Base-by-base conservation (phyloP, 2,888 invertebrate species). In the Chrysotoxum bicinctum region DNA sequence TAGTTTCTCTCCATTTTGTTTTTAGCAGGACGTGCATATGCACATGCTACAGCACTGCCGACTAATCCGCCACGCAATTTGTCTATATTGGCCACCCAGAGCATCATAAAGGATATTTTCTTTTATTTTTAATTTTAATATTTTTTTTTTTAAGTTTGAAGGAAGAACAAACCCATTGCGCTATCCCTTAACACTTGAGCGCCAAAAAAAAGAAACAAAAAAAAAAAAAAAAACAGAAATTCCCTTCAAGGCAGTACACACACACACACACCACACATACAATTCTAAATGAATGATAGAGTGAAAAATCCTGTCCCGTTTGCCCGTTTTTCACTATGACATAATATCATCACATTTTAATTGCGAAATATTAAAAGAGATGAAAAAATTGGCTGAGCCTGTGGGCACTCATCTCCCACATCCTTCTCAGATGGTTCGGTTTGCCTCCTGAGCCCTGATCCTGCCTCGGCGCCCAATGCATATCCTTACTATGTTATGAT, bases 271-370 rank as follows among this genome's bases (percentile, higher is more conserved):
- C 48, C 45, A 21, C 30, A 32, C 37, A 37, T 62, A 60, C 40
- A 56, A 72, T 72, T 62, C 66, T 54, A 52, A 85, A 85, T 85
- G 84, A 85, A 85, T 80, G 85, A 85, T 85, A 81, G 81, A 85
- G 81, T 81, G 85, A 81, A 85, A 85, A 85, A 85, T 85, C 76
- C 81, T 75, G 76, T 85, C 85, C 85, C 85, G 85, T 81, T 81
- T 85, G 85, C 80, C 85, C 81, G 76, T 81, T 85, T 85, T 85
- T 77, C 85, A 76, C 85, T 86, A 78, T 86, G 86, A 86, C 86
- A 86, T 86, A 86, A 86, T 86, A 86, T 86, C 86, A 86, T 86
- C 86, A 86, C 81, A 82, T 86, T 86, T 86, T 86, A 86, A 86
- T 86, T 86, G 86, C 86, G 86, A 86, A 86, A 86, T 86, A 86